These are phyloP conservation scores for Ochotona princeps DNA, from an alignment of 2,113 vertebrate species.

Conservation along the genomic window DNA sequence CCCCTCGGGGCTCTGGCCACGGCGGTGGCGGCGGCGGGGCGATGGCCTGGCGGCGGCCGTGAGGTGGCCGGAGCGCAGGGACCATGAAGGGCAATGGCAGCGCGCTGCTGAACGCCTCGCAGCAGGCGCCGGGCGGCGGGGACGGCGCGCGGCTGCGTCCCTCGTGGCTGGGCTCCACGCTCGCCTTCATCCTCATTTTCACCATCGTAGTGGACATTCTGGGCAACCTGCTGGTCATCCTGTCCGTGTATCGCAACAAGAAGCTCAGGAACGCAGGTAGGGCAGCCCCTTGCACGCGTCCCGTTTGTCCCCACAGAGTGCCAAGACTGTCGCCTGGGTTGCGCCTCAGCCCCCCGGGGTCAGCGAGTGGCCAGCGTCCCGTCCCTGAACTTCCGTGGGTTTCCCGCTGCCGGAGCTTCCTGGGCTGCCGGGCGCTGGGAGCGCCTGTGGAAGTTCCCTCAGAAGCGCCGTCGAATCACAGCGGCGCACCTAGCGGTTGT, in stretches of 20 bases:
- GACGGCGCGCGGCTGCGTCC: conserved; percentile 86
- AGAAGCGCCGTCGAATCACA: not conserved
- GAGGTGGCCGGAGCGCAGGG: not conserved
- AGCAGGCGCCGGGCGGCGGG: conserved; percentile 73
- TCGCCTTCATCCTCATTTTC: conserved; percentile 94
- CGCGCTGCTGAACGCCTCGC: conserved; percentile 88
- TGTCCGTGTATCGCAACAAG: conserved; percentile 96
- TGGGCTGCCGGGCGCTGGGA: not conserved
- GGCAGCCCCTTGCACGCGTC: not conserved
- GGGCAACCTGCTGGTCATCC: conserved; percentile 96
- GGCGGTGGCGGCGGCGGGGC: not conserved
- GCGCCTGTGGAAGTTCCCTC: not conserved
- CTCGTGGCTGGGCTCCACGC: conserved; percentile 91
- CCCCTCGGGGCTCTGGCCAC: not conserved
- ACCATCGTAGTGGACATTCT: conserved; percentile 95
- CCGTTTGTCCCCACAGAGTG: not conserved
- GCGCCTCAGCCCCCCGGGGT: not conserved
- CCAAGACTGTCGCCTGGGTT: not conserved
- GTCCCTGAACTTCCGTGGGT: not conserved
- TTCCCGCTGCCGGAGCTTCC: not conserved
- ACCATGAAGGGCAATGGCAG: conserved; percentile 90
- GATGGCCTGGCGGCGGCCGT: fast-evolving
- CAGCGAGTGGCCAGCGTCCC: not conserved
- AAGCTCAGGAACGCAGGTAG: conserved; percentile 92
- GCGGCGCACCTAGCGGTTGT: not conserved